phyloP scores from a whole-genome alignment of 2,797 vertebrate species.

The Mus minutoides region DNA sequence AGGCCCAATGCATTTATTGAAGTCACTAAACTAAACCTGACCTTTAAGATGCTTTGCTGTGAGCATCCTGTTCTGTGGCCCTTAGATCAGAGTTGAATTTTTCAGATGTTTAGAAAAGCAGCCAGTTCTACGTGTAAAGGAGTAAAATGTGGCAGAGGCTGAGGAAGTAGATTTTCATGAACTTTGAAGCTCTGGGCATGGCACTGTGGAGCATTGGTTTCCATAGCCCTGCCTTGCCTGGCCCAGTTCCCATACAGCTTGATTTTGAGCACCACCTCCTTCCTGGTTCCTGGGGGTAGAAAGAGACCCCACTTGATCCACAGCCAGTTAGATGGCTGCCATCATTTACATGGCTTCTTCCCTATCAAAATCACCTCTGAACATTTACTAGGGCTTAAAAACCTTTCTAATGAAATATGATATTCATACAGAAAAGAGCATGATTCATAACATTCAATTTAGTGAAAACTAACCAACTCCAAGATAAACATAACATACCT shows the following conservation, averaged over 20 bases:
- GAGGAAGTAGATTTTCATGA: neutral
- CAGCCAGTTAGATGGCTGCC: neutral
- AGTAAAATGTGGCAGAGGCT: neutral
- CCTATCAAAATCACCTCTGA: slow-evolving; percentile 41
- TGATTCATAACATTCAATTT: neutral
- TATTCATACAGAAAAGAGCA: neutral
- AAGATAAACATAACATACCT: neutral
- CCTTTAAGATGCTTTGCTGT: slow-evolving; percentile 49
- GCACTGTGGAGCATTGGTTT: slow-evolving; percentile 68
- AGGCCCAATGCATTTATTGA: neutral
- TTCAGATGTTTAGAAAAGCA: slow-evolving; percentile 11
- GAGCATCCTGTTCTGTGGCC: neutral
- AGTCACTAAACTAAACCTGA: slow-evolving; percentile 46
- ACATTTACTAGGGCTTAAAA: neutral
- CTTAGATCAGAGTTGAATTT: neutral
- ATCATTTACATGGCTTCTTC: neutral
- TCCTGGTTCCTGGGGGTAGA: slow-evolving; percentile 75
- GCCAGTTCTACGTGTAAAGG: neutral
- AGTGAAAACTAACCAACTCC: slow-evolving; percentile 34
- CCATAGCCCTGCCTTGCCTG: slow-evolving; percentile 70
- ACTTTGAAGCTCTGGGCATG: neutral
- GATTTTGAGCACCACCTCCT: slow-evolving; percentile 74
- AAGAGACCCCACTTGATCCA: slow-evolving; percentile 6
- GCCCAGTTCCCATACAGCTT: slow-evolving; percentile 45
- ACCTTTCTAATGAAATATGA: slow-evolving; percentile 24